Percentiles rank a stretch among this genome's conserved stretches.
These are phyloP conservation scores for Lucilia sericata DNA, from an alignment of 1,140 invertebrate species.

Conservation along the genomic window DNA sequence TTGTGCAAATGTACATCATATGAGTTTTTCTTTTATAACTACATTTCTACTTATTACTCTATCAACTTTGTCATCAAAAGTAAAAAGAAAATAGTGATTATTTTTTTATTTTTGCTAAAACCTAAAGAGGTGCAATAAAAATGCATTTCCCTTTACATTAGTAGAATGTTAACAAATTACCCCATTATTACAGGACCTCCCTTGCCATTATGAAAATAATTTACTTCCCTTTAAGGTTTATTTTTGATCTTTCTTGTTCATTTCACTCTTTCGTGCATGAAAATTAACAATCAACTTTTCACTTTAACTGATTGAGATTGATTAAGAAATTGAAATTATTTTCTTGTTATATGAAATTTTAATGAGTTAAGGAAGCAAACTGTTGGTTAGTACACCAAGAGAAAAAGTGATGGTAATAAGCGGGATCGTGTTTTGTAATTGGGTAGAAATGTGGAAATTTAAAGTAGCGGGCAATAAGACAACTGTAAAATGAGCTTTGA, in stretches of 20 bases:
- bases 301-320: constrained; percentile 38
- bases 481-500: no score
- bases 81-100: no score
- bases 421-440: no score
- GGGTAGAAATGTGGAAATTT: no score
- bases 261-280: not conserved
- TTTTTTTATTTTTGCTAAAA: no score
- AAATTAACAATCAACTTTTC: constrained; percentile 42
- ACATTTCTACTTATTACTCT: no score
- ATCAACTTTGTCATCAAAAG: no score
- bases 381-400: not conserved
- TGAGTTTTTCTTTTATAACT: no score
- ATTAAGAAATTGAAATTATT: constrained; percentile 42
- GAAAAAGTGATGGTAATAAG: not conserved
- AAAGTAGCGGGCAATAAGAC: no score
- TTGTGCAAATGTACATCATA: no score
- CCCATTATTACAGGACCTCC: constrained; percentile 5
- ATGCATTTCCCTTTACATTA: not conserved
- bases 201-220: not conserved
- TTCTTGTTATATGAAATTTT: constrained; percentile 37
- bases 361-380: not conserved
- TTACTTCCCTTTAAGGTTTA: not conserved
- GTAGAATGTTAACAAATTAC: not conserved
- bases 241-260: not conserved
- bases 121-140: not conserved